These are phyloP conservation scores for Epinephelus awoara DNA, from an alignment of 2,797 vertebrate species.

Conservation along the genomic window DNA sequence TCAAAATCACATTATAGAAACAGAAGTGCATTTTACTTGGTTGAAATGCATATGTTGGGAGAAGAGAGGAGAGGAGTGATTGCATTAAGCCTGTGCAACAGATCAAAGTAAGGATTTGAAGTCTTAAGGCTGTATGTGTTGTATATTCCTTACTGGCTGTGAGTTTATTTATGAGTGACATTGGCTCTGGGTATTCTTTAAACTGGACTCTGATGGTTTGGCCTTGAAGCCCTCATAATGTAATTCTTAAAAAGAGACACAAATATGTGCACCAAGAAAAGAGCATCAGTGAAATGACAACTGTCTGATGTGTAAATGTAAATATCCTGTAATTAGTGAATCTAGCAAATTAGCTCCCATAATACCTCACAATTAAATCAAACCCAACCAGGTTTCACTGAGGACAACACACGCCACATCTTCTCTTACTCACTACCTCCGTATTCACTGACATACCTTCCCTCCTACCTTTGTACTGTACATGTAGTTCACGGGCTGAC, in stretches of 20 bases:
- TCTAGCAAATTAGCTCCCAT: background rate
- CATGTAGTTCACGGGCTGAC: constrained; percentile 58
- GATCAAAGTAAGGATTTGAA: constrained; percentile 44
- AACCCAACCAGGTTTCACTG: background rate
- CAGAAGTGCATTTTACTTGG: no score
- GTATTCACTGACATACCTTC: constrained; percentile 11
- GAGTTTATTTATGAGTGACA: constrained; percentile 1
- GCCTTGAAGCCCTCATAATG: background rate
- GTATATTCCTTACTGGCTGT: background rate
- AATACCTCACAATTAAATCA: background rate
- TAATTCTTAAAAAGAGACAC: background rate
- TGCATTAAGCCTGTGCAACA: constrained; percentile 26
- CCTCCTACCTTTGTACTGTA: constrained; percentile 40
- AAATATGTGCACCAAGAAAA: background rate
- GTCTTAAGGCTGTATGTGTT: constrained; percentile 9
- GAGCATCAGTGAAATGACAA: background rate
- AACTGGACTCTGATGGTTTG: background rate
- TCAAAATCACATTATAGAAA: no score
- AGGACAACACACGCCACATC: background rate
- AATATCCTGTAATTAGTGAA: constrained; percentile 1
- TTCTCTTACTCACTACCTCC: constrained; percentile 13
- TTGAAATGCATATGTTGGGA: background rate
- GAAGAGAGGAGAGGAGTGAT: background rate
- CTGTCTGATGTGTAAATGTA: background rate
- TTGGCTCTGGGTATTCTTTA: constrained; percentile 3